These are phyloP conservation scores for Xenopus tropicalis DNA, from an alignment of 2,113 vertebrate species.

Conservation along the genomic window DNA sequence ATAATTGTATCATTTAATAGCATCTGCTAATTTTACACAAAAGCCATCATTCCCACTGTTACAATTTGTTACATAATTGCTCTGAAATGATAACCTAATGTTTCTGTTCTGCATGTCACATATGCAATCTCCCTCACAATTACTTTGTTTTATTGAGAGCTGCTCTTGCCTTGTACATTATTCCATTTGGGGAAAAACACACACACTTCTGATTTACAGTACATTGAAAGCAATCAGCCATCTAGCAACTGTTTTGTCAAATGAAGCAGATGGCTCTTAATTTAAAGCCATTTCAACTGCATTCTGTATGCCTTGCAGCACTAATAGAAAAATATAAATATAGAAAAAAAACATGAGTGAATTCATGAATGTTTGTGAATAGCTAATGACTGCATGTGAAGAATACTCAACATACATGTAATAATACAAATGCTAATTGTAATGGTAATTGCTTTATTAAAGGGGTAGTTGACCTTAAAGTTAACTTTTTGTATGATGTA, in stretches of 20 bases:
- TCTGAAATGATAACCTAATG: constrained; percentile 8
- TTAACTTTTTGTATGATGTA: too few relatives aligned
- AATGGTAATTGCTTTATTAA: too few relatives aligned
- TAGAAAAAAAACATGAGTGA: too few relatives aligned
- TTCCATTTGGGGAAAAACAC: not conserved
- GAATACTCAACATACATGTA: too few relatives aligned
- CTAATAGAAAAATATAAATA: too few relatives aligned
- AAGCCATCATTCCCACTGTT: not conserved
- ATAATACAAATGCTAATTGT: too few relatives aligned
- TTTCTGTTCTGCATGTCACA: constrained; percentile 1
- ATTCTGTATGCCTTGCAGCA: too few relatives aligned
- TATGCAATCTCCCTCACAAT: not conserved
- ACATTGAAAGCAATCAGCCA: constrained; percentile 9
- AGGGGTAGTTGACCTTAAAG: too few relatives aligned
- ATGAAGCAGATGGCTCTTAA: too few relatives aligned
- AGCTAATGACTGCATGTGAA: too few relatives aligned
- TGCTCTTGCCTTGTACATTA: not conserved
- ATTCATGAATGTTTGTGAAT: too few relatives aligned
- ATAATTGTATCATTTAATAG: constrained; percentile 18
- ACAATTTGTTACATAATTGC: fast-evolving
- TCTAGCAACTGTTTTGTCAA: not conserved
- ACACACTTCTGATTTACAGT: constrained; percentile 3
- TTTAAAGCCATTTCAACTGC: too few relatives aligned
- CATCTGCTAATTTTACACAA: constrained; percentile 16
- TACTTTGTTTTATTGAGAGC: not conserved